Percentiles rank a stretch among this genome's conserved stretches.
These are phyloP conservation scores for Oenanthe melanoleuca DNA, from an alignment of 2,113 vertebrate genomes.

Conservation along the genomic window DNA sequence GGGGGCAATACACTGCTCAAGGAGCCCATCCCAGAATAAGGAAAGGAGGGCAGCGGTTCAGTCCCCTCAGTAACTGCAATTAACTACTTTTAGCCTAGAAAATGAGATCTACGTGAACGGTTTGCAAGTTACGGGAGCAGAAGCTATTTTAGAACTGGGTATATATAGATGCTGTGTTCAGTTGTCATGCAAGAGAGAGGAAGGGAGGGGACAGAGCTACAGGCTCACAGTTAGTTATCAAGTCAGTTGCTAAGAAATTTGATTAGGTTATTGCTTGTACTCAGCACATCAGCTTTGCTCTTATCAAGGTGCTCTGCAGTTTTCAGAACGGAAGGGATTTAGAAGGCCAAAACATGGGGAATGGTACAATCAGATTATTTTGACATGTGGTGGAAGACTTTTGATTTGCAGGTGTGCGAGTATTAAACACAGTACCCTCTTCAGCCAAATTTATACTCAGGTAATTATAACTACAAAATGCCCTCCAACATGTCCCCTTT, in stretches of 20 bases:
- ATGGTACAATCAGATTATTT: neutral
- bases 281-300: neutral
- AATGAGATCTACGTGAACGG: neutral
- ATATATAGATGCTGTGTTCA: constrained; percentile 26
- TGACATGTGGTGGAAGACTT: neutral
- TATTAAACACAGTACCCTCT: neutral
- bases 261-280: constrained; percentile 4
- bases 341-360: neutral
- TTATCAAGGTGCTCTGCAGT: neutral
- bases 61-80: constrained; percentile 4
- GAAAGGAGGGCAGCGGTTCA: neutral
- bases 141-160: constrained; percentile 42
- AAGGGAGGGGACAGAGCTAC: neutral
- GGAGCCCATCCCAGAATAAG: neutral
- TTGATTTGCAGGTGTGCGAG: neutral
- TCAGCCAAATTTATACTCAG: neutral
- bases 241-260: constrained; percentile 54
- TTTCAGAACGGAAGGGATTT: neutral
- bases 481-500: neutral
- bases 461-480: constrained; percentile 10
- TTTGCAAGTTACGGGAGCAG: neutral
- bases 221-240: neutral
- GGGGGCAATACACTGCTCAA: neutral
- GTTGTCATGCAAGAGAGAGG: constrained; percentile 26
- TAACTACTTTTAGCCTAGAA: constrained; percentile 33